These are phyloP conservation scores for Tubiluchus corallicola DNA, from an alignment of 2,888 invertebrate species.

Conservation along the genomic window DNA sequence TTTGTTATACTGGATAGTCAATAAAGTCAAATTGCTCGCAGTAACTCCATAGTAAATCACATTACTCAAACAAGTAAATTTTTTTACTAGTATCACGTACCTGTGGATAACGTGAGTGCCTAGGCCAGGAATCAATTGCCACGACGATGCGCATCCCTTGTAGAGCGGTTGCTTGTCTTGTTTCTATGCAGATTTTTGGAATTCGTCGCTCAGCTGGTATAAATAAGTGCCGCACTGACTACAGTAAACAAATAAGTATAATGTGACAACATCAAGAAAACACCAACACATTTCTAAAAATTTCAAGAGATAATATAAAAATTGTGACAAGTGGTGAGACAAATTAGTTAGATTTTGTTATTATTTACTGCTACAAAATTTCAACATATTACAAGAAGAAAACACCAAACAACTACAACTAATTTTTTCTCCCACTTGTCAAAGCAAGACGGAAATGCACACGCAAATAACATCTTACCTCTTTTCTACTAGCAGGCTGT, in stretches of 20 bases:
- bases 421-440: conserved; percentile 4
- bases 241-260: too few relatives aligned
- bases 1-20: too few relatives aligned
- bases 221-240: conserved; percentile 54
- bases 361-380: neutral
- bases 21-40: too few relatives aligned
- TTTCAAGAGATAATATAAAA: too few relatives aligned
- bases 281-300: too few relatives aligned
- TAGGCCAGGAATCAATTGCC: conserved; percentile 88
- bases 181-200: conserved; percentile 87
- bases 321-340: too few relatives aligned
- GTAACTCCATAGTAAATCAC: too few relatives aligned
- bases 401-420: conserved; percentile 2
- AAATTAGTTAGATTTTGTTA: too few relatives aligned
- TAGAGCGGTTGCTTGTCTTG: conserved; percentile 54
- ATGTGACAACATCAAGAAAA: too few relatives aligned
- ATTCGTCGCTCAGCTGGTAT: conserved; percentile 82
- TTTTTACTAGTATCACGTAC: too few relatives aligned
- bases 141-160: conserved; percentile 74
- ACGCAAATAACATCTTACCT: conserved; percentile 22
- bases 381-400: too few relatives aligned
- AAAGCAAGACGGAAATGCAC: conserved; percentile 5
- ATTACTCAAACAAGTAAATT: too few relatives aligned
- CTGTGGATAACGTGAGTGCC: conserved; percentile 72
- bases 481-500: conserved; percentile 47